A percentile compares a stretch with the other conserved stretches of the same genome.
Evolutionary conservation across 1,140 invertebrate species (phyloP).

Genomic region (Ostrea edulis): DNA sequence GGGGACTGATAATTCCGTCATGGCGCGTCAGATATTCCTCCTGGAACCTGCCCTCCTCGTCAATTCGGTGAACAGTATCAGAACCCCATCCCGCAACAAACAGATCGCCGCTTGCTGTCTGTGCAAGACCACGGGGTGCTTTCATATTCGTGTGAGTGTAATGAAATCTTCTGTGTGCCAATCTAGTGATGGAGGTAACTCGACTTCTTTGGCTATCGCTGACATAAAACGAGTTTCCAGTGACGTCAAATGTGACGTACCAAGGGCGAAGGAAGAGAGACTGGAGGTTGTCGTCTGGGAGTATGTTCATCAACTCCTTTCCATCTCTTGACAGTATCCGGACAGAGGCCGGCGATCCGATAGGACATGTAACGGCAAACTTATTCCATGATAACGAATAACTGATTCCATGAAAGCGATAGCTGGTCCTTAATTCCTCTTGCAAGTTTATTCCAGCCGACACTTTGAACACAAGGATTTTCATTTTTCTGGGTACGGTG

Average conservation of each 20-base stretch:
- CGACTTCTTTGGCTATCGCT: conserved; percentile 43
- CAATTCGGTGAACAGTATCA: conserved; percentile 50
- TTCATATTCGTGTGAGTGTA: conserved; percentile 44
- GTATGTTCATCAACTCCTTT: conserved; percentile 29
- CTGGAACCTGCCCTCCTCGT: conserved; percentile 40
- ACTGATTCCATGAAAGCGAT: conserved; percentile 45
- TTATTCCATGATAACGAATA: conserved; percentile 23
- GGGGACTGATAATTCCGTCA: conserved; percentile 50
- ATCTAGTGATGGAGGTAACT: conserved; percentile 33
- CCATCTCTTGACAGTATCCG: conserved; percentile 46
- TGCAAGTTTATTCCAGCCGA: neutral
- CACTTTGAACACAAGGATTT: conserved; percentile 37
- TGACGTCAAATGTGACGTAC: conserved; percentile 49
- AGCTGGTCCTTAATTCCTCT: conserved; percentile 10
- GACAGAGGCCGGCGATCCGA: neutral
- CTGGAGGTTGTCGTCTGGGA: conserved; percentile 38
- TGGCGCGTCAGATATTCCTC: conserved; percentile 44
- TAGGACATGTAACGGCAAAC: conserved; percentile 47
- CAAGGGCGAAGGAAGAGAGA: conserved; percentile 47
- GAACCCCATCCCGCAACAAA: conserved; percentile 55
- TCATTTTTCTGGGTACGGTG: conserved; percentile 30
- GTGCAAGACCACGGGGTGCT: conserved; percentile 50
- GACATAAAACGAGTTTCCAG: conserved; percentile 41
- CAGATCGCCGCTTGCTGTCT: conserved; percentile 35
- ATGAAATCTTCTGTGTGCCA: conserved; percentile 18